Evolutionary conservation across 1,140 invertebrate species (phyloP).

Genomic region (Heliconius congener): DNA sequence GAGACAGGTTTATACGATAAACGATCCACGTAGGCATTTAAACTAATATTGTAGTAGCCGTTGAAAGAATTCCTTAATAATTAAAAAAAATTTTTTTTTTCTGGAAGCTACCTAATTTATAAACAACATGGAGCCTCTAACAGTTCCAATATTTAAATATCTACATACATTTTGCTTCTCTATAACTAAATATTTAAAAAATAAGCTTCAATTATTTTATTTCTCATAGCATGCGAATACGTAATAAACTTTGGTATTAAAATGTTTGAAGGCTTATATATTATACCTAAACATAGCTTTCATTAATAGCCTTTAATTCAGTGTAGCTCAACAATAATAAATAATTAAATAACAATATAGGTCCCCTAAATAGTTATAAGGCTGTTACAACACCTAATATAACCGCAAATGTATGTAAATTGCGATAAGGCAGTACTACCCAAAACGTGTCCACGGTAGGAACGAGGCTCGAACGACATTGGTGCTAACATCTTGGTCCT

Average conservation of each 20-base stretch:
- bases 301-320: background rate
- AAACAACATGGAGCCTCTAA: too few species aligned
- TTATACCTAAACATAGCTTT: background rate
- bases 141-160: too few species aligned
- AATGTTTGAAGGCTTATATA: background rate
- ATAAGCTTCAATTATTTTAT: background rate
- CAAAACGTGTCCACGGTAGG: constrained; percentile 67
- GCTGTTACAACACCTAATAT: constrained; percentile 63
- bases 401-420: constrained; percentile 76
- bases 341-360: background rate
- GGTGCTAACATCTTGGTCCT: constrained; percentile 63
- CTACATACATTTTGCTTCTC: background rate
- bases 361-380: constrained; percentile 44
- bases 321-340: background rate
- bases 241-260: background rate
- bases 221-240: background rate
- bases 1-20: background rate
- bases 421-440: constrained; percentile 66
- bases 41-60: background rate
- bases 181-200: background rate
- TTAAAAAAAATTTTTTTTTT: too few species aligned
- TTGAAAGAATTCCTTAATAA: background rate
- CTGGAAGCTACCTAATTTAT: too few species aligned
- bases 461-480: constrained; percentile 46
- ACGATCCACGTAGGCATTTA: background rate